Evolutionary conservation across 2,888 invertebrate species (phyloP).

Genomic region (Andrena flavipes): DNA sequence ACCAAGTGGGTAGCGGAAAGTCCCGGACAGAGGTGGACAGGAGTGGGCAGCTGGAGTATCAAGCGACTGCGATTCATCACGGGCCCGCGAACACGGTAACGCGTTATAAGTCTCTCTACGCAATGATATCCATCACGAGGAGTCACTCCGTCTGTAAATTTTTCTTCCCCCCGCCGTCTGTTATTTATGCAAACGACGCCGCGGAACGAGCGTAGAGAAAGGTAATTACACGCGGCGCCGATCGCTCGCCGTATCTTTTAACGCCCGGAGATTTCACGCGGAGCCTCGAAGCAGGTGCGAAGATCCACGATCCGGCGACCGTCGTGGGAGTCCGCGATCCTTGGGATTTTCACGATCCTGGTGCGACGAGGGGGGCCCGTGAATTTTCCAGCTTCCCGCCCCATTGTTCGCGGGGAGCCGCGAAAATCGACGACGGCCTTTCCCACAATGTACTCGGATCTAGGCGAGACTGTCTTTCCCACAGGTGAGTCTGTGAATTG

Average conservation of each 20-base stretch:
- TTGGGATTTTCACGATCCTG: slow-evolving; percentile 20
- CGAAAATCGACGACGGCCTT: slow-evolving; percentile 51
- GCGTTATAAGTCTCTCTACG: slow-evolving; percentile 67
- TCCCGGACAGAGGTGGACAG: slow-evolving; percentile 71
- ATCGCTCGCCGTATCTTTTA: slow-evolving; percentile 25
- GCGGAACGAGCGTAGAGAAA: slow-evolving; percentile 14
- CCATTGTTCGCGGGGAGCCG: slow-evolving; percentile 31
- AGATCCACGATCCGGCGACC: background rate
- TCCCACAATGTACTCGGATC: slow-evolving; percentile 57
- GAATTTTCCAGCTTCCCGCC: background rate
- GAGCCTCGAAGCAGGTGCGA: slow-evolving; percentile 22
- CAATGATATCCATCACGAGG: slow-evolving; percentile 64
- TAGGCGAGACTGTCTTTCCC: slow-evolving; percentile 54
- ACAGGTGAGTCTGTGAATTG: slow-evolving; percentile 61
- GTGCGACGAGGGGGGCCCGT: background rate
- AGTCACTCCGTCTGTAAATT: slow-evolving; percentile 57
- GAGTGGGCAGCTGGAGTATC: slow-evolving; percentile 71
- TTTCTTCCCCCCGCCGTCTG: slow-evolving; percentile 36
- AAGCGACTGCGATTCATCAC: slow-evolving; percentile 74
- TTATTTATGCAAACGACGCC: slow-evolving; percentile 54
- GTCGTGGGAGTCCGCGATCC: slow-evolving; percentile 49
- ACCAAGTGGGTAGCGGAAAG: slow-evolving; percentile 73
- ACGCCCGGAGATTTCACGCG: background rate
- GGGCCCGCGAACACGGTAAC: slow-evolving; percentile 60
- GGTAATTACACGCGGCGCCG: slow-evolving; percentile 28